Base-by-base conservation (phyloP, 2,113 vertebrate genomes). In the Rallus limicola region DNA sequence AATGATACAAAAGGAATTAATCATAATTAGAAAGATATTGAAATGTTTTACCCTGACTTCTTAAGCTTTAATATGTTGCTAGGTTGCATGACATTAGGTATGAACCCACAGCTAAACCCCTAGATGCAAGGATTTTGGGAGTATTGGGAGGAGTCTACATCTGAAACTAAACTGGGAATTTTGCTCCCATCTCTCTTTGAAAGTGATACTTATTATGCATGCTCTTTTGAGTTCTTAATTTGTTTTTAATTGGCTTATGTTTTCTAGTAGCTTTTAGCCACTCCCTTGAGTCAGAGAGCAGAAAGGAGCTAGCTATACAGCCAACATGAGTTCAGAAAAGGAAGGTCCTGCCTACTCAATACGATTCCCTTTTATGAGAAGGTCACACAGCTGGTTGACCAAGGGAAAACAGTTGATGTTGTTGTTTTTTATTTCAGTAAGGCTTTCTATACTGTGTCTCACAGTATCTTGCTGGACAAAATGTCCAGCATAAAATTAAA, bases 1-100 rank as follows among this genome's bases (percentile, higher is more conserved):
- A 93, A 96, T 96, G 69, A 95, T 95, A 97, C 94, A 97, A 96
- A 97, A 96, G 53, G 40, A 97, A 97, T 98, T 97, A 96, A 95
- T 96, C 90, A 96, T 85, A 69, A 96, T 97, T 94, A 97, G 53
- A 72, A 97, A 90, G 68, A 96, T 77, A 96, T 64, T 95, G 84
- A 90, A 97, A 95, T 88, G 59, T 48, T 83, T 93, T 92, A 74
- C 38, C 42, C 60, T 82, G 72, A 76, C 89, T 86, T 65, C 92
- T 95, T 88, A 95, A 90, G 59, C 29, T 94, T 95, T 86, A 93
- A 34, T 78, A 42, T 58, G 50, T 48, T 79, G 19, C 33, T 92
- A 71, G 60, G n/a, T 78, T 93, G 31, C 33, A 71, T 69, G 48
- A 71, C 52, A 94, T 71, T 71, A 78, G 44, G 71, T 64, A 68